A percentile compares a stretch with the other conserved stretches of the same genome.
Conservation (phyloP, 2,888 invertebrate species). For the Muscina levida region DNA sequence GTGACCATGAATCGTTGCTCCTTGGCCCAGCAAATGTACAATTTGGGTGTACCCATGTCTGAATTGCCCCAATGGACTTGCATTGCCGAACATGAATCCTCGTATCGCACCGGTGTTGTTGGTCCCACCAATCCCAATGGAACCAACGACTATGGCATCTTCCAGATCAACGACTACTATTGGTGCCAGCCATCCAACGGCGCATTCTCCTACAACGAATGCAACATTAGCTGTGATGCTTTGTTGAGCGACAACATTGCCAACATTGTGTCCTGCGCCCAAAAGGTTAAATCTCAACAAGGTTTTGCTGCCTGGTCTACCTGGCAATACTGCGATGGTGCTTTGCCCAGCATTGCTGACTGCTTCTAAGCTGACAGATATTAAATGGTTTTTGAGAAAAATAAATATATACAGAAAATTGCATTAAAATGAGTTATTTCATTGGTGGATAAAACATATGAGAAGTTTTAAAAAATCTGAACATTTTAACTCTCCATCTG, state of each 20-base stretch:
- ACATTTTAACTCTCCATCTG: too few species aligned
- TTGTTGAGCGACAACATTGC: slow-evolving; percentile 73
- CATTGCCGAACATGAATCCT: slow-evolving; percentile 71
- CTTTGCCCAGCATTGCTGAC: slow-evolving; percentile 69
- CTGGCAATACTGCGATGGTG: slow-evolving; percentile 71
- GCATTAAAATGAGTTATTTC: too few species aligned
- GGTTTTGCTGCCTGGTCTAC: slow-evolving; percentile 76
- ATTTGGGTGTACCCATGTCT: slow-evolving; percentile 72
- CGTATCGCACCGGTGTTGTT: too few species aligned
- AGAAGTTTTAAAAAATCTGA: too few species aligned
- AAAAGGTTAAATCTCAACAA: slow-evolving; percentile 71
- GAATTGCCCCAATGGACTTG: slow-evolving; percentile 72
- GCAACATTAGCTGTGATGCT: slow-evolving; percentile 70
- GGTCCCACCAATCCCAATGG: too few species aligned
- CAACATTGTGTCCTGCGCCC: slow-evolving; percentile 72
- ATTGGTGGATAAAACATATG: too few species aligned
- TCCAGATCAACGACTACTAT: slow-evolving; percentile 68
- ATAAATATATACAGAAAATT: neutral
- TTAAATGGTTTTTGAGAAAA: neutral
- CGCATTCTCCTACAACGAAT: slow-evolving; percentile 72
- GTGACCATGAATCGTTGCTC: slow-evolving; percentile 71
- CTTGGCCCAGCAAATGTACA: slow-evolving; percentile 70
- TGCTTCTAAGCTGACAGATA: slow-evolving; percentile 70
- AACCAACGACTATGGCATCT: slow-evolving; percentile 76
- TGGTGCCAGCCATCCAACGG: slow-evolving; percentile 74